These are phyloP conservation scores for Baryphthengus martii DNA, from an alignment of 2,113 vertebrate species.

Conservation along the genomic window DNA sequence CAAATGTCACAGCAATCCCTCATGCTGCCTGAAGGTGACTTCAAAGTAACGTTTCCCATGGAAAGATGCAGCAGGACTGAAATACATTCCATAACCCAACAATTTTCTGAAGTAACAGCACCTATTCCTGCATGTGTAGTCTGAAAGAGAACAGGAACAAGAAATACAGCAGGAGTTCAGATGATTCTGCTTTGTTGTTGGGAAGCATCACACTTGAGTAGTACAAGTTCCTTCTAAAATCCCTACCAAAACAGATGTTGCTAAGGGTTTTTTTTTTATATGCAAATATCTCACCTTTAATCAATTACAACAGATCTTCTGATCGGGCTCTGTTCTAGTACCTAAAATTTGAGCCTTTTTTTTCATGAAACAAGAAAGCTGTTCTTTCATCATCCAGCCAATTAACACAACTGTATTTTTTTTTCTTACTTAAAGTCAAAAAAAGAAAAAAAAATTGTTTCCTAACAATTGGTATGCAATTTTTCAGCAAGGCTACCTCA, in stretches of 20 bases:
- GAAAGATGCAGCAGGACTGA: background rate
- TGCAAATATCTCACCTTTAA: background rate
- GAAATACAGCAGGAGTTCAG: background rate
- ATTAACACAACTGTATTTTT: background rate
- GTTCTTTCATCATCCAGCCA: background rate
- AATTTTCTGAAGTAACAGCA: background rate
- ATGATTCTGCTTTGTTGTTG: background rate
- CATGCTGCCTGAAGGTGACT: background rate
- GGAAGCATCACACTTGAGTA: background rate
- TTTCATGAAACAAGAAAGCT: background rate
- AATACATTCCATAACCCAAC: background rate
- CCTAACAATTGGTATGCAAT: background rate
- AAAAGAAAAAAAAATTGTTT: background rate
- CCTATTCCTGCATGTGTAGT: fast-evolving
- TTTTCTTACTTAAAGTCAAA: background rate
- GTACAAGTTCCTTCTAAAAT: background rate
- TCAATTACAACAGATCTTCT: background rate
- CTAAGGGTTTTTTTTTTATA: fast-evolving
- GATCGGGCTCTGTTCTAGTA: background rate
- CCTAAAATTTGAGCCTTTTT: background rate
- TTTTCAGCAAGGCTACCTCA: background rate
- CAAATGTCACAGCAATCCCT: background rate
- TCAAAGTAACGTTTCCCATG: background rate
- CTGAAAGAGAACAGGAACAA: background rate
- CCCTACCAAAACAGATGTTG: background rate